Evolutionary conservation across 2,113 vertebrate species (phyloP).

Genomic region (Callipepla californica): DNA sequence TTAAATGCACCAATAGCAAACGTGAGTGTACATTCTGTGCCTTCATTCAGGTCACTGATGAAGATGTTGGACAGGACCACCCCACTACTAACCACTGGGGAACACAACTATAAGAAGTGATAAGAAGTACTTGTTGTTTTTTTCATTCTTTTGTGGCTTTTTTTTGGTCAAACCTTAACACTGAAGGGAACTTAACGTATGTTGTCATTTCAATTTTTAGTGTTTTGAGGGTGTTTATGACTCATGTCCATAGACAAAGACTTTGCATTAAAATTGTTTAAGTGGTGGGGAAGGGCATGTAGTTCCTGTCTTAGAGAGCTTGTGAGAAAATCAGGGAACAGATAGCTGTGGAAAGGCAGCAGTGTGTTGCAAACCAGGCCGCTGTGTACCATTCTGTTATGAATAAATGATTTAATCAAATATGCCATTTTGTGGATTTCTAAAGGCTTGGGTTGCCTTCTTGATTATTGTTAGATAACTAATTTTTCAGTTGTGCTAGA

Average conservation of each 20-base stretch:
- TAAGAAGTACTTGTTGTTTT: not conserved
- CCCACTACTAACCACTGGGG: no score
- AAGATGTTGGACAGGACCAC: no score
- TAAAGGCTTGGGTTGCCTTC: not conserved
- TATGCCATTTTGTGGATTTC: not conserved
- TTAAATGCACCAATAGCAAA: no score
- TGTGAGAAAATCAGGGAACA: not conserved
- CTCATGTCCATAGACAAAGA: not conserved
- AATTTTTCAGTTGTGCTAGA: not conserved
- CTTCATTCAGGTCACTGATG: no score
- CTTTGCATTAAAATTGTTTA: not conserved
- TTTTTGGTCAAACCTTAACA: not conserved
- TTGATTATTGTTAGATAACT: not conserved
- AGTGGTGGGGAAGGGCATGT: not conserved
- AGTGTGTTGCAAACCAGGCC: not conserved
- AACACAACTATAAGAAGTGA: no score
- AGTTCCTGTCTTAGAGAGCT: not conserved
- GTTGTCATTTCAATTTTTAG: not conserved
- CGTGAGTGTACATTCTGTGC: no score
- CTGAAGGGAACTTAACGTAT: not conserved
- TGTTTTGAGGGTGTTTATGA: not conserved
- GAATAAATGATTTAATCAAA: not conserved
- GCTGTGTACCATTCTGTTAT: fast-evolving
- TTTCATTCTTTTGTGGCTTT: not conserved
- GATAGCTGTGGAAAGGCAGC: not conserved